Evolutionary conservation across 2,797 vertebrate genomes (phyloP), one percentile per base, ranked within the genome.

Genomic region (Pipistrellus nathusii): DNA sequence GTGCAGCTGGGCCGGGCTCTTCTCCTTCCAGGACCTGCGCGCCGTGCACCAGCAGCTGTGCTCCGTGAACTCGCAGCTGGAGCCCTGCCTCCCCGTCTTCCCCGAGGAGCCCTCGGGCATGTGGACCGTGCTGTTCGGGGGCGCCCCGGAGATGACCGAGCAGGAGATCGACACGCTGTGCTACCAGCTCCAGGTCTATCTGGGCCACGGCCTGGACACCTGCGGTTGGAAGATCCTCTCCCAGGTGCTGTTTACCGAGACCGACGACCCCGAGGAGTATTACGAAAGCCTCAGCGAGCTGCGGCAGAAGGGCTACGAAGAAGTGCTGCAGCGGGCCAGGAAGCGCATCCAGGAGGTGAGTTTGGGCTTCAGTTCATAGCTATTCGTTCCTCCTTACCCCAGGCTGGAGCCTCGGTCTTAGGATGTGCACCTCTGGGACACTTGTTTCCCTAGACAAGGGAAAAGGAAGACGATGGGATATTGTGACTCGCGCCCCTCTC

Each of bases 171-270:
- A 99, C 66, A 98, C 98, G 0, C 98, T 99, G 57, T 99, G 99
- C 97, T 98, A 98, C 98, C 98, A 99, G 97, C 98, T 99, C 84
- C 99, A 99, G 97, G 99, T 99, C 88, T 99, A 99, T 98, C 98
- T 99, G 98, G 98, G 99, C 62, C 99, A 99, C 90, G 98, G 99
- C 82, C 97, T 99, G 96, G 99, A 99, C 98, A 99, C 99, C 91
- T 99, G 99, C 95, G 99, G 99, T 11, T 99, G 99, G 99, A 99
- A 99, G 98, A 99, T 99, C 88, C 99, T 99, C 6, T 99, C 99
- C 0, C 99, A 99, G 98, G 99, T 99, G 44, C 99, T 99, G 0
- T 99, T 99, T 97, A 98, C 99, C 0, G 99, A 99, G 96, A 98
- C 98, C 5, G 99, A 99, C 38, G 99, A 99, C 97, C 98, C 99